phyloP scores from a whole-genome alignment of 2,113 vertebrate species.

The Oreochromis spilurus region DNA sequence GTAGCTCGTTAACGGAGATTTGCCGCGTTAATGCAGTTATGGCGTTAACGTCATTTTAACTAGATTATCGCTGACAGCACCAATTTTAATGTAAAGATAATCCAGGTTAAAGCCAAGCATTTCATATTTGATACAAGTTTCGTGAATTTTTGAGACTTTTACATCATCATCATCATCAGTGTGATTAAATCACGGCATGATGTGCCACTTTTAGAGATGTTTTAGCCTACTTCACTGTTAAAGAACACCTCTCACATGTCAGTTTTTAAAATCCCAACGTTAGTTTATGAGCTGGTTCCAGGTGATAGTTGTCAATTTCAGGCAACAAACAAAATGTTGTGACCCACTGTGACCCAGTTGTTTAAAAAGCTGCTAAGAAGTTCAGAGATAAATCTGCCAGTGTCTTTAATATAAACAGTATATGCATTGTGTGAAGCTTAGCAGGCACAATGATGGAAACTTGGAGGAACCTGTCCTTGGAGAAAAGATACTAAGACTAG shows the following conservation, averaged over 20 bases:
- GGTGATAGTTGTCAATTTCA: not conserved
- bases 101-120: not conserved
- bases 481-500: not conserved
- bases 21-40: no score
- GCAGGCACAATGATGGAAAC: not conserved
- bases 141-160: not conserved
- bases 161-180: not conserved
- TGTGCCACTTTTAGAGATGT: not conserved
- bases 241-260: not conserved
- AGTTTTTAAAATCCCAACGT: not conserved
- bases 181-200: not conserved
- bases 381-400: not conserved
- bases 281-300: not conserved
- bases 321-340: not conserved
- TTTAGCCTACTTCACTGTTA: not conserved
- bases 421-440: not conserved
- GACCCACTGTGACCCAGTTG: not conserved
- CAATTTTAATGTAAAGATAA: not conserved
- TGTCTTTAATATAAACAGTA: not conserved
- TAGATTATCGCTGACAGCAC: no score
- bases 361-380: not conserved
- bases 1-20: no score
- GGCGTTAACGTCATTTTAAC: no score
- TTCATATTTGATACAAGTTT: not conserved
- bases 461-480: not conserved